Conservation (phyloP, 2,113 vertebrate genomes). For the Xiphias gladius region DNA sequence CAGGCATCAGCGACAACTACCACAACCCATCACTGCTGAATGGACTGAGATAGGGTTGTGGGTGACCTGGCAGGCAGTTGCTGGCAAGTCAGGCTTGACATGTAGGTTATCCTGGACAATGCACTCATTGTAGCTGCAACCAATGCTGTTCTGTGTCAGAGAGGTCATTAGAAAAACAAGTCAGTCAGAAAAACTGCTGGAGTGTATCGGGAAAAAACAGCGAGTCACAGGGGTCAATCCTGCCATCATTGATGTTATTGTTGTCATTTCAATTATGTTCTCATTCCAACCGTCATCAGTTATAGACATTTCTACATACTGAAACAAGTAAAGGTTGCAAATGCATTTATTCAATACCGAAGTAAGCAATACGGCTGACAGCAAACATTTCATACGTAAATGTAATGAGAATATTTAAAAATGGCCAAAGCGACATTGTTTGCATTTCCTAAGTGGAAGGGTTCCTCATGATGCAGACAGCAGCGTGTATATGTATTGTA, state of each 20-base stretch:
- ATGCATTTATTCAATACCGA: conserved; percentile 35
- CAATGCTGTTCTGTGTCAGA: conserved; percentile 60
- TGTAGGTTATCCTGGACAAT: conserved; percentile 78
- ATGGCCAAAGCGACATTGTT: not conserved
- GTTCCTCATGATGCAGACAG: not conserved
- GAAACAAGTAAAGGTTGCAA: not conserved
- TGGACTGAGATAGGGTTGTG: conserved; percentile 34
- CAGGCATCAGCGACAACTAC: conserved; percentile 11
- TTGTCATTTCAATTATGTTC: conserved; percentile 30
- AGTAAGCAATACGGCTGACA: not conserved
- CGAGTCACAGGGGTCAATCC: conserved; percentile 42
- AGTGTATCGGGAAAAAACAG: conserved; percentile 53
- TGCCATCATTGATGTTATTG: conserved; percentile 39
- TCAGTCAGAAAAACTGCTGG: conserved; percentile 74
- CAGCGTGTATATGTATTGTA: not conserved
- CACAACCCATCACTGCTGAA: conserved; percentile 23
- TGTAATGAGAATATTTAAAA: not conserved
- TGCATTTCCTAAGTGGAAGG: not conserved
- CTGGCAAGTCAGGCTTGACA: conserved; percentile 75
- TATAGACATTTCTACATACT: not conserved
- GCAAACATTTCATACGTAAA: conserved; percentile 13
- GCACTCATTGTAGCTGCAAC: conserved; percentile 68
- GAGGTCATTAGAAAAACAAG: conserved; percentile 74
- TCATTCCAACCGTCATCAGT: not conserved
- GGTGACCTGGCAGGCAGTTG: conserved; percentile 53